phyloP scores from a whole-genome alignment of 2,888 invertebrate species.

The Drosophila monieri region DNA sequence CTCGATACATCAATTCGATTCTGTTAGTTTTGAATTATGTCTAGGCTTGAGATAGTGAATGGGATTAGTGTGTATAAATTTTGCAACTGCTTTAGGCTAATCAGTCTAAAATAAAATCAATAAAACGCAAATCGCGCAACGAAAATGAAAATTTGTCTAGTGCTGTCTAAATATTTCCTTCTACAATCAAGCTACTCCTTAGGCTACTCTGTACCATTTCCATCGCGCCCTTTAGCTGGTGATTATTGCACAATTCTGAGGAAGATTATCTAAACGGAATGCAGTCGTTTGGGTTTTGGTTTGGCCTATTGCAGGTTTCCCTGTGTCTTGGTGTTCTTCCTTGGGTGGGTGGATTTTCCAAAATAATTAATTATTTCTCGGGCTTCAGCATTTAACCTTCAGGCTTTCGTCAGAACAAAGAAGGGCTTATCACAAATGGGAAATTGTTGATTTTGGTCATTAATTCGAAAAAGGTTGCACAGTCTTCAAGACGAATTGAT shows the following conservation, averaged over 20 bases:
- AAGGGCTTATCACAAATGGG: conserved; percentile 1
- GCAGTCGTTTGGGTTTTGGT: conserved; percentile 22
- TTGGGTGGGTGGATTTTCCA: conserved; percentile 14
- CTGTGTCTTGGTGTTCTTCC: not conserved
- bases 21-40: conserved; percentile 10
- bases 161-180: conserved; percentile 60
- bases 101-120: conserved; percentile 77
- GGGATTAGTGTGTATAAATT: conserved; percentile 41
- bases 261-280: conserved; percentile 17
- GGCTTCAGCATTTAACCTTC: not conserved
- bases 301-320: conserved; percentile 15
- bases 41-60: conserved; percentile 17
- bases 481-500: not conserved
- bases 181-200: conserved; percentile 52
- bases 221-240: conserved; percentile 14
- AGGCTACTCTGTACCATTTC: conserved; percentile 25
- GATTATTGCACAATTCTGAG: conserved; percentile 27
- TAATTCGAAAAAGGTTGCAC: not conserved
- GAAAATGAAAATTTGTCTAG: conserved; percentile 59
- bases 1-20: conserved; percentile 7
- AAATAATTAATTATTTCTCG: not conserved
- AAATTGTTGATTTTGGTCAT: not conserved
- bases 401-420: not conserved
- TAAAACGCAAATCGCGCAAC: conserved; percentile 53
- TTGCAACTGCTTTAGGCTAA: conserved; percentile 75